Evolutionary conservation across 2,888 invertebrate genomes (phyloP), one percentile per base, ranked within the genome.

Genomic region (Euzetes globulus): DNA sequence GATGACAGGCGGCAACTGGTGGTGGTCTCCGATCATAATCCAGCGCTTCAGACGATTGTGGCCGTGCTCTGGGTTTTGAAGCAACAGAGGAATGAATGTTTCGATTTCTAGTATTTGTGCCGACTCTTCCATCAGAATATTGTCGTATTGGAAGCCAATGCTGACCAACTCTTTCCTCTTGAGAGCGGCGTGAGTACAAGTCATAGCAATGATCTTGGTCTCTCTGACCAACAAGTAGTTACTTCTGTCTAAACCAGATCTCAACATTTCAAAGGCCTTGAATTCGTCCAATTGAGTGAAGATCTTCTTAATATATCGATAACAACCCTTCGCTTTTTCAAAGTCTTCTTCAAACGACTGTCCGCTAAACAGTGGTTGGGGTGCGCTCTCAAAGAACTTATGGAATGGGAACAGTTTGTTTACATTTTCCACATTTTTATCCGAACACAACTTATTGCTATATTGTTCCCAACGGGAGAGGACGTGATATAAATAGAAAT

Each of bases 21-120:
- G 96, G 84, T 99, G 99, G 84, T 88, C 98, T 0, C 99, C 99
- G 80, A 99, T 99, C 99, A 99, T 99, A 80, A 99, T 97, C 98
- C 99, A 99, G 19, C 99, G 87, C 84, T 99, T 99, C 76, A 99
- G 85, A 0, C 98, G 87, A 81, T 95, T 97, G 79, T 89, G 90
- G 0, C 96, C 97, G 82, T 99, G 96, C 82, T 96, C 90, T 0
- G 98, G 97, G 84, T 98, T 98, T 81, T 99, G 99, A n/a, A 99
- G 86, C 2, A 99, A 86, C 17, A 99, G 86, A 0, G 99, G 99
- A 80, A 99, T 99, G 83, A 99, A 99, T 0, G 99, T 99, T 84
- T 99, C 99, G 77, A 99, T 99, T 85, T 99, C 99, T 55, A 99
- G 85, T 81, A 99, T 99, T 84, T 99, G 99, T 0, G 98, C 99